A percentile compares a stretch with the other conserved stretches of the same genome.
Conservation (phyloP, 2,888 invertebrate species). For the Cancer borealis region DNA sequence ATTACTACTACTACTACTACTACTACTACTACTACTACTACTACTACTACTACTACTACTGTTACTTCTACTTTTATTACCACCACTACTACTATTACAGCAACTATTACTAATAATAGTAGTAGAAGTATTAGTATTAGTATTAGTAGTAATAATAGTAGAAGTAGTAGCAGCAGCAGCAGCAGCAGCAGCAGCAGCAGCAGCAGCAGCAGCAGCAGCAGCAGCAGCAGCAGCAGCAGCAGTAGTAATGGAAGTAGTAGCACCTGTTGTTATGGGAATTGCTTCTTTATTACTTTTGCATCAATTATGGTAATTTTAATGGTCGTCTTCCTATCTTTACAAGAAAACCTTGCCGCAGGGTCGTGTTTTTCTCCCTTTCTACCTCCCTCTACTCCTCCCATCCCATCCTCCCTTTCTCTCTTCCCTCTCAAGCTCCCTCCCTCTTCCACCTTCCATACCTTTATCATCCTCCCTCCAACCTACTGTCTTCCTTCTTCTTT, state of each 20-base stretch:
- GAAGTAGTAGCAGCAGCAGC: neutral
- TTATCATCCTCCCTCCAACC: neutral
- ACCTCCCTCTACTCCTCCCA: neutral
- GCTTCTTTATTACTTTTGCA: neutral
- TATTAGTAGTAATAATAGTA: neutral
- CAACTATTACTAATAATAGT: no score
- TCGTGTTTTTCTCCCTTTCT: neutral
- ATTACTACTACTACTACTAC: neutral
- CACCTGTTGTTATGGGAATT: neutral
- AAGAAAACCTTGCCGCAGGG: slow-evolving; percentile 9
- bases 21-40: slow-evolving; percentile 20
- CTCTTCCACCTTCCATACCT: neutral
- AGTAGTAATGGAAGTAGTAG: neutral
- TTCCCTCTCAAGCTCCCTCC: neutral
- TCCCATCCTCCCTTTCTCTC: neutral
- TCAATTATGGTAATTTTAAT: slow-evolving; percentile 27
- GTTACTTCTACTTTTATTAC: neutral
- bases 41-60: neutral
- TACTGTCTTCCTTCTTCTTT: neutral
- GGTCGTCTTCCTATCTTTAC: slow-evolving; percentile 7
- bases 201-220: neutral
- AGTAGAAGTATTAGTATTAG: neutral
- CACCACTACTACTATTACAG: no score
- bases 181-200: no score
- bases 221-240: neutral